Base-by-base conservation (phyloP, 2,113 vertebrate genomes). In the Canis aureus region DNA sequence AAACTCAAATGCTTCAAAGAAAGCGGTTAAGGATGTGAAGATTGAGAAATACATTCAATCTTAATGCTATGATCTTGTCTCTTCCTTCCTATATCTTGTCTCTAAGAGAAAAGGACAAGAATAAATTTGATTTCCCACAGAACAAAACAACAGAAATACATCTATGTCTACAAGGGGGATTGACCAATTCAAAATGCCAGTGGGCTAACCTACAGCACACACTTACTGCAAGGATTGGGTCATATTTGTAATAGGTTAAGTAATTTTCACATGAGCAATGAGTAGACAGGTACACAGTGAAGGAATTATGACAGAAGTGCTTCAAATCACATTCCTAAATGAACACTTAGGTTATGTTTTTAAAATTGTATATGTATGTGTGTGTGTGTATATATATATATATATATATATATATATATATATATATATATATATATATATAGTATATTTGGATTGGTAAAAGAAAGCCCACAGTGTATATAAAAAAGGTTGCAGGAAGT, bases 221-320 rank as follows among this genome's bases (percentile, higher is more conserved):
- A 83, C 96, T 90, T 25, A 51, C 27, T 97, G 95, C 97, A 97
- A 98, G 96, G 95, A 97, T 43, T 97, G 96, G 69, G 96, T 97
- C 95, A 76, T 93, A 81, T 92, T 71, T 90, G 95, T 3, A 74
- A 84, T 2, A 29, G 95, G 93, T 93, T 98, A 92, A 92, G 97
- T 69, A 62, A 92, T 60, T 98, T 83, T 91, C n/a, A 88, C n/a
- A 73, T 49, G 89, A 97, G 86, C 98, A 98, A 94, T 15, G 62
- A 97, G 71, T 43, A 87, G 96, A 87, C 73, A 73, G 80, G 87
- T 59, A 85, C 0, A 2, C 87, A 98, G 84, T 80, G 22, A 80
- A 78, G 90, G 17, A 0, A 96, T 95, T 35, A 91, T 93, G 94
- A 97, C 96, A 91, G 95, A 96, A 96, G 89, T 57, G 85, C 91